Conservation (phyloP, 2,797 vertebrate species). For the Anabas testudineus region DNA sequence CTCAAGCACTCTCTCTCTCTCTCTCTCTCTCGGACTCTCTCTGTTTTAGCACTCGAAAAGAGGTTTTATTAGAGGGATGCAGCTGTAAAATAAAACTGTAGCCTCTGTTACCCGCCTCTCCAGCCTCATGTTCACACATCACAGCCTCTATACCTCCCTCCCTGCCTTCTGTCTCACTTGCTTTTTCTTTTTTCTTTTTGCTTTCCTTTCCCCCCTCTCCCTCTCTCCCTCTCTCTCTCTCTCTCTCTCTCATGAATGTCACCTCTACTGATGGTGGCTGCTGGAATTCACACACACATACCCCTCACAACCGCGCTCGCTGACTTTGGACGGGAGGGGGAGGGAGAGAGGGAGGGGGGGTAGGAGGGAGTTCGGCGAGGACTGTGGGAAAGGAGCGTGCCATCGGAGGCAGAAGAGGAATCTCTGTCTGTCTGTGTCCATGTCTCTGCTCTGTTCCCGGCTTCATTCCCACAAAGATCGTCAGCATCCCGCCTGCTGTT, state of each 20-base stretch:
- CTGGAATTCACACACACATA: constrained; percentile 81
- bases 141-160: constrained; percentile 44
- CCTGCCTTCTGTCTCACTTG: constrained; percentile 13
- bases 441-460: constrained; percentile 75
- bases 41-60: constrained; percentile 58
- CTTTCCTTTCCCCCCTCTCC: constrained; percentile 14
- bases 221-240: constrained; percentile 39
- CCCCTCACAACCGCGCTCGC: constrained; percentile 77
- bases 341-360: constrained; percentile 48
- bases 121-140: constrained; percentile 69
- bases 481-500: constrained; percentile 69
- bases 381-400: constrained; percentile 81
- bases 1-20: constrained; percentile 56
- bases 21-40: constrained; percentile 35
- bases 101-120: constrained; percentile 55
- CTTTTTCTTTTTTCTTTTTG: constrained; percentile 7
- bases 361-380: constrained; percentile 66
- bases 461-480: constrained; percentile 69
- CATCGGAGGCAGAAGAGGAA: constrained; percentile 83
- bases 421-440: constrained; percentile 79
- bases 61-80: constrained; percentile 13
- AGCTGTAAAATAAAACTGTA: constrained; percentile 57
- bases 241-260: constrained; percentile 86
- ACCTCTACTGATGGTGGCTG: constrained; percentile 87
- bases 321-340: constrained; percentile 82